Base-by-base conservation (phyloP, 2,888 invertebrate species). In the Heliconius ismenius region DNA sequence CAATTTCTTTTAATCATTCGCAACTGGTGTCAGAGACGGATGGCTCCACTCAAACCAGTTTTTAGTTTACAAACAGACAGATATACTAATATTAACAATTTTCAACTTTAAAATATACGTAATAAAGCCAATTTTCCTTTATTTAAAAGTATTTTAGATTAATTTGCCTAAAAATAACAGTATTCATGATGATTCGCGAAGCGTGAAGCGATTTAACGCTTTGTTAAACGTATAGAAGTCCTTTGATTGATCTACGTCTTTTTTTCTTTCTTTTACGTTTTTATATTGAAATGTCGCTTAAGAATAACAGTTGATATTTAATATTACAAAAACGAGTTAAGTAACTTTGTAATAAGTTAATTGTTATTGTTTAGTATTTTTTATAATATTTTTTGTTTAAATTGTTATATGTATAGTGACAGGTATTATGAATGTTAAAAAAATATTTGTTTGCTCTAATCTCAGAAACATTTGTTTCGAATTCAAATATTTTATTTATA, bases 11-110 rank as follows among this genome's bases (percentile, higher is more conserved):
- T 77, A 79, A 80, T 80, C 75, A 76, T 80, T 79, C 75, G 78
- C 80, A 79, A 77, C 78, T 65, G 80, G 78, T 80, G 89, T 87
- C 88, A 83, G 81, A 86, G 88, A 88, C 84, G 85, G 88, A 90
- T 90, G 86, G 84, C 84, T 84, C 83, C 85, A 83, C 85, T 87
- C 87, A 89, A 82, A 87, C 87, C 86, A 86, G 85, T 87, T 81
- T 76, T 79, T 81, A 75, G 54, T 79, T 77, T 76, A 78, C 75
- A 78, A 78, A 80, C 79, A 78, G 43, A 73, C 67, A 60, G 62
- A 58, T 21, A 15, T 6, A 13, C 24, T 24, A 6, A 36, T 13
- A 0, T 32, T 28, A 54, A 7, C 7, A 18, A 78, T 24, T 70
- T 49, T 58, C 15, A 63, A 62, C 75, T 26, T 10, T 77, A 72